Conservation (phyloP, 1,140 invertebrate species). For the Aphidius ervi region DNA sequence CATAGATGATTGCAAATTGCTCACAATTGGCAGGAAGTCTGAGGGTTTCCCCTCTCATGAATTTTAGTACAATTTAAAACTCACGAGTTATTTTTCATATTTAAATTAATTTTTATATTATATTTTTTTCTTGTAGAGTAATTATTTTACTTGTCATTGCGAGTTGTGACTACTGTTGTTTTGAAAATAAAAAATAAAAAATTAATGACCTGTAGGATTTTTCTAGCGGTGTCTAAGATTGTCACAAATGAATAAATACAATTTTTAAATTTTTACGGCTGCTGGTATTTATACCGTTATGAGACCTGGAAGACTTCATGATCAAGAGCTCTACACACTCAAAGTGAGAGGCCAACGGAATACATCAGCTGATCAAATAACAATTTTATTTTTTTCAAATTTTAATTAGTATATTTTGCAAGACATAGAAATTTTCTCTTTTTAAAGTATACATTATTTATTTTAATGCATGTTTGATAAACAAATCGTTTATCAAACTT, state of each 20-base stretch:
- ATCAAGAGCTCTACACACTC: too few species aligned
- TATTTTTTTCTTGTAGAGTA: background rate
- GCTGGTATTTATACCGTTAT: slow-evolving; percentile 43
- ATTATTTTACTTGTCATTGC: background rate
- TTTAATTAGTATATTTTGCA: slow-evolving; percentile 2
- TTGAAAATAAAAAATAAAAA: background rate
- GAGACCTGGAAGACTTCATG: slow-evolving; percentile 44
- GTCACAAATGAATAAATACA: too few species aligned
- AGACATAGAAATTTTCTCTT: background rate
- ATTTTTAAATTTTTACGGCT: background rate
- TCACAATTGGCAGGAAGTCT: slow-evolving; percentile 53
- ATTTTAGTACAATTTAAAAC: background rate
- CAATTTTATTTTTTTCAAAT: background rate
- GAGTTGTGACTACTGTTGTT: slow-evolving; percentile 5
- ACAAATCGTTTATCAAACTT: too few species aligned
- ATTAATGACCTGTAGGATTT: slow-evolving; percentile 8
- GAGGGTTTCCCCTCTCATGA: slow-evolving; percentile 27
- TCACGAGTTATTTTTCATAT: background rate
- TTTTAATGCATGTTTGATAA: too few species aligned
- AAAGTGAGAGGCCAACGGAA: slow-evolving; percentile 11
- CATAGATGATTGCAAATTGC: slow-evolving; percentile 53
- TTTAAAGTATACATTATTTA: too few species aligned
- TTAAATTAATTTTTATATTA: background rate
- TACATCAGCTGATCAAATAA: slow-evolving; percentile 6
- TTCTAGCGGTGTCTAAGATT: slow-evolving; percentile 8